A percentile compares a stretch with the other conserved stretches of the same genome.
Evolutionary conservation across 2,113 vertebrate genomes (phyloP).

Genomic region (Platysternon megacephalum): DNA sequence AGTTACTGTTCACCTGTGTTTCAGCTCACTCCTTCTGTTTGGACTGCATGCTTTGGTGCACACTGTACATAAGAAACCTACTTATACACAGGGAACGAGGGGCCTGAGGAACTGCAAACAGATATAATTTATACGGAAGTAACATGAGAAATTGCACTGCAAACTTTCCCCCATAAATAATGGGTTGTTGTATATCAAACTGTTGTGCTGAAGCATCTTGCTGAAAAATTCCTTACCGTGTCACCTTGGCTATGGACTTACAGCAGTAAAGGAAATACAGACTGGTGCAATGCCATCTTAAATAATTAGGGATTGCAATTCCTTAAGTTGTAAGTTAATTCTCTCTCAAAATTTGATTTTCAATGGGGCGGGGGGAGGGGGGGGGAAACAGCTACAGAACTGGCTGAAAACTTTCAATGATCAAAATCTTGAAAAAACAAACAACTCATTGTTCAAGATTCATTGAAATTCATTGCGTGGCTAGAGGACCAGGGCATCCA

Average conservation of each 20-base stretch:
- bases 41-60: fast-evolving
- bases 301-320: neutral
- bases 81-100: neutral
- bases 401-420: neutral
- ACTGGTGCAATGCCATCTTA: neutral
- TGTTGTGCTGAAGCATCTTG: neutral
- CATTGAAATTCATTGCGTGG: fast-evolving
- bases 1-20: neutral
- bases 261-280: neutral
- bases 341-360: neutral
- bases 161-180: neutral
- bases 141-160: neutral
- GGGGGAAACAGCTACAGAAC: neutral
- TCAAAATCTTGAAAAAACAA: neutral
- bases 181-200: neutral
- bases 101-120: slow-evolving; percentile 10
- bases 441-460: neutral
- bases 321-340: neutral
- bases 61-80: neutral
- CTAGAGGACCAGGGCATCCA: fast-evolving
- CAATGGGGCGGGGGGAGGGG: too few species aligned
- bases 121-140: neutral
- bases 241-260: neutral
- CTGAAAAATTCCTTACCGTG: neutral
- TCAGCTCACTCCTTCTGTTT: slow-evolving; percentile 16